Evolutionary conservation across 2,888 invertebrate genomes (phyloP).

Genomic region (Phymatocera aterrima): DNA sequence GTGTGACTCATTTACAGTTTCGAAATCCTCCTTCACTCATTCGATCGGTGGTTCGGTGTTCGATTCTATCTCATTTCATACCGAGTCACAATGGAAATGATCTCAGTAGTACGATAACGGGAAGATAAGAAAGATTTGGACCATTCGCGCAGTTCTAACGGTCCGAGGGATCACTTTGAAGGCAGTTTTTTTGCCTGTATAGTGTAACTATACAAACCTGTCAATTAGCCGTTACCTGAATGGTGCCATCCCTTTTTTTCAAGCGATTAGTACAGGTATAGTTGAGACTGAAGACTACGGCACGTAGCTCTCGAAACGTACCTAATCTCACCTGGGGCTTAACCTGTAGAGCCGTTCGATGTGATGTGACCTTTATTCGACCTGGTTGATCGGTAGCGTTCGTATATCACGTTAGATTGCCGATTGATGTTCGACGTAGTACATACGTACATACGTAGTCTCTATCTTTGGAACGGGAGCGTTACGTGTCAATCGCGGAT

Average conservation of each 20-base stretch:
- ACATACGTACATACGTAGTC: no score
- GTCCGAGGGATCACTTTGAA: background rate
- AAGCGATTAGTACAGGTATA: background rate
- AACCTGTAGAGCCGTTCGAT: constrained; percentile 1
- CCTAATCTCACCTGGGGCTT: constrained; percentile 31
- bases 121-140: background rate
- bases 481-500: constrained; percentile 44
- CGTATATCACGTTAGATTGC: constrained; percentile 26
- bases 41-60: no score
- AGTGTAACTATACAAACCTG: background rate
- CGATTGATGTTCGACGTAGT: constrained; percentile 4
- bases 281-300: no score
- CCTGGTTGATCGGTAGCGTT: constrained; percentile 43
- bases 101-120: background rate
- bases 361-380: constrained; percentile 38
- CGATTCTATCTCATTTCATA: no score
- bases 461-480: constrained; percentile 26
- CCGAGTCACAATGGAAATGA: no score
- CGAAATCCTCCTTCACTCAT: no score
- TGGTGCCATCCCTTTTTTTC: background rate
- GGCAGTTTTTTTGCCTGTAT: background rate
- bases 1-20: no score
- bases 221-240: constrained; percentile 33
- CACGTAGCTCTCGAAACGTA: constrained; percentile 8
- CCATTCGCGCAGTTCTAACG: background rate